Base-by-base conservation (phyloP, 2,888 invertebrate species). In the Synanthedon vespiformis region DNA sequence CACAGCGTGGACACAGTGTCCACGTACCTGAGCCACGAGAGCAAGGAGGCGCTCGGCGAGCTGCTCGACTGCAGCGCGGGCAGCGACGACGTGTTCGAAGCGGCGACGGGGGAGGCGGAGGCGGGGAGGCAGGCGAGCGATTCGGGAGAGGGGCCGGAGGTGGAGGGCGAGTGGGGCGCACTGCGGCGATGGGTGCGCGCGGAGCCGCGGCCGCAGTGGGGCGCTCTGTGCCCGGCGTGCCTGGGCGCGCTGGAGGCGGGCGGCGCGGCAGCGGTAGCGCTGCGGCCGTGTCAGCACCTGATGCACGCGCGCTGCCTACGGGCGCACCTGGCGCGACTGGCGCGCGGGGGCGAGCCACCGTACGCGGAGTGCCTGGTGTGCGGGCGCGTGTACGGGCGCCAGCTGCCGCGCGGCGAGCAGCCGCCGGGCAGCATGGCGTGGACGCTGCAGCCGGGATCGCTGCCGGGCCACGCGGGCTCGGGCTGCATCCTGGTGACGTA, bases 1-100 rank as follows among this genome's bases (percentile, higher is more conserved):
- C 95, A 95, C 54, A 95, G 95, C 72, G 92, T 95, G 48, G 95
- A 95, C 75, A 95, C 95, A 11, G 94, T 95, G 40, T 95, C 95
- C 55, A 95, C 95, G 0, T 95, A 95, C 88, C 89, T 95, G 63
- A 95, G 95, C 72, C 95, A 83, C 65, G 95, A 94, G 77, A 94
- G 94, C 83, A 91, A 92, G 72, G 92, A 92, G 58, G 89, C 91
- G 0, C 89, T 92, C 59, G 90, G 89, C 58, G 92, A 92, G 80
- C 80, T 93, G 58, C 74, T 93, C 51, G 91, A 93, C 77, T 92
- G 92, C 72, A 92, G 92, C 65, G 88, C 89, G 49, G 90, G 92
- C 57, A 92, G 92, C 65, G 93, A 93, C 72, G 93, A 93, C 69
- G 92, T 90, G 57, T 93, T 92, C 80, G 87, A 88, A 41, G 53